These are phyloP conservation scores for Eupithecia tripunctaria DNA, from an alignment of 2,888 invertebrate species.

Conservation along the genomic window DNA sequence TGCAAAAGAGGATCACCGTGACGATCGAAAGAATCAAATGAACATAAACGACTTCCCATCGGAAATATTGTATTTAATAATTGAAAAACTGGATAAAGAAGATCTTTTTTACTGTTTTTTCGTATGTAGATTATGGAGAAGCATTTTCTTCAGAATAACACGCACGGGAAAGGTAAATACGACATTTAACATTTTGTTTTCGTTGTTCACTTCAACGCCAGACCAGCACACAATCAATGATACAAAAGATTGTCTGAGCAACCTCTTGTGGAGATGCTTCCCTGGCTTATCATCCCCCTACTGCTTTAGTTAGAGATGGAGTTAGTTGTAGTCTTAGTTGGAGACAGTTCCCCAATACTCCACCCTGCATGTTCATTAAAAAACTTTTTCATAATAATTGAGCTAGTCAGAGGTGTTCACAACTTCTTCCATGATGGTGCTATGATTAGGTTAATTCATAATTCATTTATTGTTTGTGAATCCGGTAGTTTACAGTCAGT, in stretches of 20 bases:
- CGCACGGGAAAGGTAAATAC: constrained; percentile 18
- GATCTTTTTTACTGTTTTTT: constrained; percentile 15
- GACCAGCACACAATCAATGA: not conserved
- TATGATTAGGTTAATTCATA: no score
- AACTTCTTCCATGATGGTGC: not conserved
- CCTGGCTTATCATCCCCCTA: no score
- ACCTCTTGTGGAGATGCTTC: not conserved
- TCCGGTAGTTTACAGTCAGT: no score
- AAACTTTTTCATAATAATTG: not conserved
- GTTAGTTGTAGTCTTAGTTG: not conserved
- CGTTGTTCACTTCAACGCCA: not conserved
- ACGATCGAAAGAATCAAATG: no score
- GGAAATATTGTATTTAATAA: constrained; percentile 23
- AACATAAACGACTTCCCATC: constrained; percentile 20
- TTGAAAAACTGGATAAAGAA: constrained; percentile 19
- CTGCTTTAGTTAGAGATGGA: not conserved
- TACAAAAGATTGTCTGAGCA: not conserved
- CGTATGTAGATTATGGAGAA: constrained; percentile 24
- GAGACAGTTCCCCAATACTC: not conserved
- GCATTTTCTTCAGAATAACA: constrained; percentile 9
- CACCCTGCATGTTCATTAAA: not conserved
- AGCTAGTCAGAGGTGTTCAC: not conserved
- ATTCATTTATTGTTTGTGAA: no score
- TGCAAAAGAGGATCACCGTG: not conserved
- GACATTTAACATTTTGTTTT: not conserved